These are phyloP conservation scores for Tetranychus truncatus DNA, from an alignment of 2,888 invertebrate genomes.

Conservation along the genomic window DNA sequence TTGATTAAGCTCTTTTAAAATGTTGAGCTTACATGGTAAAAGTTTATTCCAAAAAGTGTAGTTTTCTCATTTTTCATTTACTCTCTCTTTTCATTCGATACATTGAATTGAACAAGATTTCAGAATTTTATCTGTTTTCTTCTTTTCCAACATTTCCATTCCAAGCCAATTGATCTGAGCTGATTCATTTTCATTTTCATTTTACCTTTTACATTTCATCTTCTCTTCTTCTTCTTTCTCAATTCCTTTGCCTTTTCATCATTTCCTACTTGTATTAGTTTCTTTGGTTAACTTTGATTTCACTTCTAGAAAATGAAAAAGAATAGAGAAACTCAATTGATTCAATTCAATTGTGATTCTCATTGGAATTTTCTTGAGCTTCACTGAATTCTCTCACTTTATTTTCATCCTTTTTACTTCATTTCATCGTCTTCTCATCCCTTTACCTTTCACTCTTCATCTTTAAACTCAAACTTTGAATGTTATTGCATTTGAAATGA, in stretches of 20 bases:
- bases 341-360: background rate
- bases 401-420: background rate
- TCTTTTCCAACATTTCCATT: background rate
- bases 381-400: background rate
- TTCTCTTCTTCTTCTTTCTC: background rate
- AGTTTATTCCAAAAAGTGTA: too few relatives aligned
- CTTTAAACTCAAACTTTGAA: background rate
- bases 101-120: background rate
- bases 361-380: conserved; percentile 1
- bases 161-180: background rate
- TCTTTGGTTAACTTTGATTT: background rate
- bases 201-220: background rate
- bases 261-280: background rate
- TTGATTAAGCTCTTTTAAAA: too few relatives aligned
- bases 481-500: too few relatives aligned
- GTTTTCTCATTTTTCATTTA: too few relatives aligned
- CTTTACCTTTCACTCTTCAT: background rate
- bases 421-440: background rate
- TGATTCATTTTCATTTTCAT: background rate
- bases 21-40: too few relatives aligned
- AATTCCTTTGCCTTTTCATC: background rate
- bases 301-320: background rate
- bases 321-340: background rate
- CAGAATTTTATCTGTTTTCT: background rate
- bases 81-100: background rate